Evolutionary conservation across 2,888 invertebrate genomes (phyloP), one percentile per base, ranked within the genome.

Genomic region (Rotaria socialis): DNA sequence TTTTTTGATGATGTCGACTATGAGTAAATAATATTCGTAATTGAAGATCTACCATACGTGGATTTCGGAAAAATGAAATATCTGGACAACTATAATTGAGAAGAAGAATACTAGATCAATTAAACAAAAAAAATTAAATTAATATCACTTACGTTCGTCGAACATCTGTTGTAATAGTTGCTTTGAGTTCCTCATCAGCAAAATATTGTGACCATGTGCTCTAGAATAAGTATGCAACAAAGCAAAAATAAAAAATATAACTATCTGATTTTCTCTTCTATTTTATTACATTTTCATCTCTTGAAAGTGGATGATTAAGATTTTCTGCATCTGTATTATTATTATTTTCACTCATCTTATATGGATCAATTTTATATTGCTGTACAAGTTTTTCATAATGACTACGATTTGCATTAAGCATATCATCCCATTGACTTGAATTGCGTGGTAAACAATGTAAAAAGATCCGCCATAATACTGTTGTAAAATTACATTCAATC

Each of bases 361-460:
- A 80, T 47, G 80, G 80, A 80, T 80, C 80, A 47, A 80, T 80
- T 80, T 80, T 80, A 47, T 47, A 80, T 47, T 80, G 22, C 7
- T n/a, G 6, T n/a, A 80, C 80, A 80, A 80, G 80, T 43, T 47
- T 47, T 80, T 80, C 80, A 80, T 80, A 80, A 19, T 47, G 4
- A 47, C 0, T 2, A 47, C 80, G 80, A 24, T 47, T 35, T n/a
- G 43, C n/a, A 11, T 80, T 11, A 80, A 80, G 80, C 43, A 80
- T n/a, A 24, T 80, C 80, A 24, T n/a, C 24, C 80, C 80, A 80
- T 43, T 80, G 47, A 43, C 10, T 47, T 47, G 80, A 47, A 80
- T 80, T n/a, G 14, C 80, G 80, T 47, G 80, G 80, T n/a, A 80
- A 14, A 80, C 80, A 80, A 80, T 80, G 80, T 24, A 80, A 41